These are phyloP conservation scores for Sturnus vulgaris DNA, from an alignment of 2,113 vertebrate species.

Conservation along the genomic window DNA sequence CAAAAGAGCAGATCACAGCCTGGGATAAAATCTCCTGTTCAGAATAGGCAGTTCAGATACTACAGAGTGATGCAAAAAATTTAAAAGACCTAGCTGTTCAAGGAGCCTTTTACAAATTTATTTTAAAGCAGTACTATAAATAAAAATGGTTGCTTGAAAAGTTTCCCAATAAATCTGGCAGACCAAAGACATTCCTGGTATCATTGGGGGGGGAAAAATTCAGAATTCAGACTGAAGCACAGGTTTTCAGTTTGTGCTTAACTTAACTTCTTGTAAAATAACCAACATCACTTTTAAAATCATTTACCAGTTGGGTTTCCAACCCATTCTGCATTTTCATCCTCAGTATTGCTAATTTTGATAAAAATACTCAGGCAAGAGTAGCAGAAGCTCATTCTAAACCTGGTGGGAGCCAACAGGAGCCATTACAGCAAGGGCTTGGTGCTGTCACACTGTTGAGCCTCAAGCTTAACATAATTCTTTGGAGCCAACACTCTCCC, in stretches of 20 bases:
- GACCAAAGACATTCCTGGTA: neutral
- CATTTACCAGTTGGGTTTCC: neutral
- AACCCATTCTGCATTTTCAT: neutral
- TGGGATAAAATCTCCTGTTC: neutral
- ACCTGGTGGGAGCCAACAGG: neutral
- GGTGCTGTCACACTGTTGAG: conserved; percentile 6
- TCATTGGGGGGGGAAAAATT: neutral
- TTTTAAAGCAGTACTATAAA: neutral
- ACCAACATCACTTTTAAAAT: neutral
- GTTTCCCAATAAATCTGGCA: neutral
- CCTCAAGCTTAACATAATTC: neutral
- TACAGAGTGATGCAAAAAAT: neutral
- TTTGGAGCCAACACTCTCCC: neutral
- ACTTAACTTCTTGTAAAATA: neutral
- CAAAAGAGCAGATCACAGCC: neutral
- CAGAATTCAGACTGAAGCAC: neutral
- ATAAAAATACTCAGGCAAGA: neutral
- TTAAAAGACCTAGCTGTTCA: neutral
- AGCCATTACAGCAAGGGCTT: neutral
- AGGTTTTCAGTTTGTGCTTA: neutral
- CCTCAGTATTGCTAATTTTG: neutral
- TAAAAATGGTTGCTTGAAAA: neutral
- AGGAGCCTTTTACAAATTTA: rapidly evolving
- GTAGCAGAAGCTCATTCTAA: conserved; percentile 4
- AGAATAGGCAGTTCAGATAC: neutral